These are phyloP conservation scores for Venturia canescens DNA, from an alignment of 1,140 invertebrate species.

Conservation along the genomic window DNA sequence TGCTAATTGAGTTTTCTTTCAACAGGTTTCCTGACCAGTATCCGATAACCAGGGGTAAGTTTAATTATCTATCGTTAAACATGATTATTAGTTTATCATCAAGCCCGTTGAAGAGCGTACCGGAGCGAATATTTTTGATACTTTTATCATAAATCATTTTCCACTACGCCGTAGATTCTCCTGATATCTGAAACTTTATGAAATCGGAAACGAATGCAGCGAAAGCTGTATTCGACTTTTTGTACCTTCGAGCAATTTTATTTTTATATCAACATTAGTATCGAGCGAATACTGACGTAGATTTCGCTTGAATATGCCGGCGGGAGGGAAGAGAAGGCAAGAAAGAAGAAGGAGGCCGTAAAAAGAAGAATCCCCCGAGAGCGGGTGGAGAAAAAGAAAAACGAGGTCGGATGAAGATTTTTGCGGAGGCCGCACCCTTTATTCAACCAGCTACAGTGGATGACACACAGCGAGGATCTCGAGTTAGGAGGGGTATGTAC, in stretches of 20 bases:
- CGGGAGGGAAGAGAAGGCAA: background rate
- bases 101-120: too few species aligned
- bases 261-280: constrained; percentile 18
- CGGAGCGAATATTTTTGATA: background rate
- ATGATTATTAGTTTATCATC: too few species aligned
- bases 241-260: background rate
- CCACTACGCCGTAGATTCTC: background rate
- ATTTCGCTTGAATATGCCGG: background rate
- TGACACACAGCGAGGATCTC: constrained; percentile 16
- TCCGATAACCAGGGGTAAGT: too few species aligned
- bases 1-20: background rate
- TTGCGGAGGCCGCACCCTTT: constrained; percentile 22
- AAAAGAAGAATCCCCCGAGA: constrained; percentile 3
- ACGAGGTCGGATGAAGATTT: constrained; percentile 31
- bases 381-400: constrained; percentile 9
- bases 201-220: background rate
- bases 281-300: background rate
- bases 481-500: constrained; percentile 34
- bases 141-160: background rate
- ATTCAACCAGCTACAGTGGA: constrained; percentile 3
- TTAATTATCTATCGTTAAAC: too few species aligned
- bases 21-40: too few species aligned
- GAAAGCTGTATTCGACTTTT: background rate
- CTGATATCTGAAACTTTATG: background rate
- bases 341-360: background rate